Base-by-base conservation (phyloP, 1,140 invertebrate species). In the Psix sp. region DNA sequence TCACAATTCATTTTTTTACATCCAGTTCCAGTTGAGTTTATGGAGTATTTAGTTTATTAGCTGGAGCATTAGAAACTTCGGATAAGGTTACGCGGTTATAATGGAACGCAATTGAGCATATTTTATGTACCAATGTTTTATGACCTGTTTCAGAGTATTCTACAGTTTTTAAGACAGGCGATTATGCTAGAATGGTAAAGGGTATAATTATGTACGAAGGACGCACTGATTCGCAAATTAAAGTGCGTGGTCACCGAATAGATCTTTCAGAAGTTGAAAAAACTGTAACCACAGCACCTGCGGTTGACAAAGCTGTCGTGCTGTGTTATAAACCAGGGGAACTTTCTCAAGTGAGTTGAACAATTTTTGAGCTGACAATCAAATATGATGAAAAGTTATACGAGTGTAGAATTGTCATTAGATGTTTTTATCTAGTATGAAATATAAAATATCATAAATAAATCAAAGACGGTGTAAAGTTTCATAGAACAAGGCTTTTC, bases 201-300 rank as follows among this genome's bases (percentile, higher is more conserved):
- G 92, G 90, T 0, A 85, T 88, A 11, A 78, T 94, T 18, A 77
- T 94, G 33, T 96, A 93, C 77, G 93, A 95, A 77, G 95, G 95
- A 0, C 89, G 95, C 29, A 92, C 92, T 0, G 95, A 96, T 84
- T 93, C 93, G 0, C 95, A 96, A 83, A 90, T 96, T 0, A 96
- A 96, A 86, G 92, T 96, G 7, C 85, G 95, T 49, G 95, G 95
- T 9, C 93, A 96, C 77, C 86, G 94, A 14, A 93, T 96, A 0
- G 94, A 96, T 76, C 83, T 96, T n/a, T 88, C 90, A 0, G 95
- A 96, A 88, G 91, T 96, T 5, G 94, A 96, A 75, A 90, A 91
- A 39, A 91, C 91, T 5, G 89, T 94, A 0, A 78, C 81, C 10
- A 82, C 85, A 5, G 77, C 91, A 0, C 77, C 88, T 0, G 88